Evolutionary conservation across 2,888 invertebrate genomes (phyloP).

Genomic region (Ormia ochracea): DNA sequence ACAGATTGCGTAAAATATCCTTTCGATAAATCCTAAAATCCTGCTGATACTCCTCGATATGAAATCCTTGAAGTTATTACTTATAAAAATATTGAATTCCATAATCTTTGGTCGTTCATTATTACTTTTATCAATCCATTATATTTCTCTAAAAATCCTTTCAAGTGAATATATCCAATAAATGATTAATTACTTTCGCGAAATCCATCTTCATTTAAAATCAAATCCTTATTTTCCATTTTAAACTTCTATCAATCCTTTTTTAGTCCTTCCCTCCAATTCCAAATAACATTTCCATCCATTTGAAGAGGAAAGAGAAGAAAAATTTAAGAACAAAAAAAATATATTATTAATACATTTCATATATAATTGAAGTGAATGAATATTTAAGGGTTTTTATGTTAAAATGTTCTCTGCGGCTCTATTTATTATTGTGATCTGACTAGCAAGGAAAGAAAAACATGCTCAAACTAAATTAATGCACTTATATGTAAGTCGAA

Average conservation of each 20-base stretch:
- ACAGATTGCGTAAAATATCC: slow-evolving; percentile 33
- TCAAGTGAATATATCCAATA: slow-evolving; percentile 43
- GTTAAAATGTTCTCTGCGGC: slow-evolving; percentile 24
- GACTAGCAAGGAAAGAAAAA: slow-evolving; percentile 28
- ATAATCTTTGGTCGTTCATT: slow-evolving; percentile 1
- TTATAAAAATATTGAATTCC: slow-evolving; percentile 40
- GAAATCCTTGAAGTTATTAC: slow-evolving; percentile 44
- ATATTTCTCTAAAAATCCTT: slow-evolving; percentile 35
- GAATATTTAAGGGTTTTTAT: slow-evolving; percentile 7
- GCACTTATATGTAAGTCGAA: neutral
- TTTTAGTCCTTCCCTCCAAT: slow-evolving; percentile 58
- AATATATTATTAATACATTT: slow-evolving; percentile 52
- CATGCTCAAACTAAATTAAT: neutral
- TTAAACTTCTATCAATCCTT: slow-evolving; percentile 55
- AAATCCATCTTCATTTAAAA: slow-evolving; percentile 45
- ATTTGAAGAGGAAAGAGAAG: slow-evolving; percentile 63
- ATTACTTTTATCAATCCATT: slow-evolving; percentile 18
- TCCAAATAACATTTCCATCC: slow-evolving; percentile 62
- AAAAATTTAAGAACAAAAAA: slow-evolving; percentile 58
- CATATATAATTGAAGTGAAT: slow-evolving; percentile 25
- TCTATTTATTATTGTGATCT: neutral
- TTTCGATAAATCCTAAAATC: slow-evolving; percentile 47
- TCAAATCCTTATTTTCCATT: slow-evolving; percentile 53
- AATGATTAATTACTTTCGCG: slow-evolving; percentile 16
- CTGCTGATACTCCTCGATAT: slow-evolving; percentile 38